Evolutionary conservation across 2,797 vertebrate genomes (phyloP), one percentile per base, ranked within the genome.

Genomic region (Meda fulgida): DNA sequence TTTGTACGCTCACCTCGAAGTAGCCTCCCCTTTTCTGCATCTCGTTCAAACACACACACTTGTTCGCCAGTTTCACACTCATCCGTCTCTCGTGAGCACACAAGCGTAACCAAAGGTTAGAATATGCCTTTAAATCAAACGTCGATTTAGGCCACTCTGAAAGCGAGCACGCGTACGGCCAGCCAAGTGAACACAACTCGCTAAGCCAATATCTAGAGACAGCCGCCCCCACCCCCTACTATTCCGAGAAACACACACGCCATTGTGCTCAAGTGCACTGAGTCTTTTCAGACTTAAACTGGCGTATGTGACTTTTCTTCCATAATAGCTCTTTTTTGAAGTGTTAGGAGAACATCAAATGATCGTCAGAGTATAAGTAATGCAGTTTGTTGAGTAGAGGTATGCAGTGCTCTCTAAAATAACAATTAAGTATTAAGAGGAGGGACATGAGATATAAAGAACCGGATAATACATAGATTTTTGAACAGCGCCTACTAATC

Each of bases 1-100:
- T 97, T 97, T 97, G 94, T 94, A 92, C 89, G 92, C 88, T 90
- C 92, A 91, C n/a, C 91, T 72, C 7, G 89, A 95, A n/a, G n/a
- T n/a, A 91, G 93, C 92, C 92, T 92, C 95, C 94, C 92, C 93
- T 93, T 94, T 94, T 93, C 91, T 94, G 93, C 94, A 92, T 91
- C 80, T 87, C 2, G 53, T 87, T 92, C 93, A 94, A 85, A 67
- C 87, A 87, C 89, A 91, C 92, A 84, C 78, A 84, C 70, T 67
- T 78, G 60, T 81, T 87, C 84, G 89, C 88, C 87, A 80, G 79
- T 77, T n/a, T 84, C 81, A 86, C 72, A 84, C 84, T 85, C 78
- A 67, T 89, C 75, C 79, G 48, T 88, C 80, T 70, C 76, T 85
- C 1, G 31, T 38, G 29, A 86, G 31, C 51, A 77, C 71, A 85